Conservation (phyloP, 2,888 invertebrate genomes). For the Cheilosia impressa region DNA sequence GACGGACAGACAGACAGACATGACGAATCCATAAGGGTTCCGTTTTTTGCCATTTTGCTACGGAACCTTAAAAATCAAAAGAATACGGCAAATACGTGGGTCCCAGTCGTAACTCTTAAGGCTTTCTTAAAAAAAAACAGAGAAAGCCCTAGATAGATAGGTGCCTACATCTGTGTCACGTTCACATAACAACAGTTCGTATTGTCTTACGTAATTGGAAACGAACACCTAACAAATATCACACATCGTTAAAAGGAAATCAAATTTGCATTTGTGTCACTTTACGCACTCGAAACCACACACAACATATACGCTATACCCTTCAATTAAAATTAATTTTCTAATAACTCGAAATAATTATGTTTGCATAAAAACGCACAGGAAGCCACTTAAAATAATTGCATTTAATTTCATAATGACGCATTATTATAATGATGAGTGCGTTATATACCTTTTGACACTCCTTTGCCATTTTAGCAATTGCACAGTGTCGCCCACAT, state of each 20-base stretch:
- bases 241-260: slow-evolving; percentile 21
- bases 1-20: no score
- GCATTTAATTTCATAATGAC: slow-evolving; percentile 67
- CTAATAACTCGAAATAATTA: slow-evolving; percentile 68
- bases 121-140: no score
- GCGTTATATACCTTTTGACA: slow-evolving; percentile 47
- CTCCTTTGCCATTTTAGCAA: slow-evolving; percentile 52
- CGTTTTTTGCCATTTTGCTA: no score
- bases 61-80: no score
- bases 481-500: slow-evolving; percentile 43
- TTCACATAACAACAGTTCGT: slow-evolving; percentile 11
- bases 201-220: slow-evolving; percentile 30
- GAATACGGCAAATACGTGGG: no score
- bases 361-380: slow-evolving; percentile 59
- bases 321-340: slow-evolving; percentile 65
- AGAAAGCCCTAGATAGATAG: no score
- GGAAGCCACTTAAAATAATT: slow-evolving; percentile 68
- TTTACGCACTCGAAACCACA: slow-evolving; percentile 15
- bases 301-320: slow-evolving; percentile 4
- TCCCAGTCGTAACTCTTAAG: no score
- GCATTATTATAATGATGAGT: slow-evolving; percentile 54
- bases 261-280: slow-evolving; percentile 38
- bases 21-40: no score
- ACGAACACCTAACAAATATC: slow-evolving; percentile 6
- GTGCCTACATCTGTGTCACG: no score